Evolutionary conservation across 2,113 vertebrate genomes (phyloP), one percentile per base, ranked within the genome.

Genomic region (Tachycineta bicolor): DNA sequence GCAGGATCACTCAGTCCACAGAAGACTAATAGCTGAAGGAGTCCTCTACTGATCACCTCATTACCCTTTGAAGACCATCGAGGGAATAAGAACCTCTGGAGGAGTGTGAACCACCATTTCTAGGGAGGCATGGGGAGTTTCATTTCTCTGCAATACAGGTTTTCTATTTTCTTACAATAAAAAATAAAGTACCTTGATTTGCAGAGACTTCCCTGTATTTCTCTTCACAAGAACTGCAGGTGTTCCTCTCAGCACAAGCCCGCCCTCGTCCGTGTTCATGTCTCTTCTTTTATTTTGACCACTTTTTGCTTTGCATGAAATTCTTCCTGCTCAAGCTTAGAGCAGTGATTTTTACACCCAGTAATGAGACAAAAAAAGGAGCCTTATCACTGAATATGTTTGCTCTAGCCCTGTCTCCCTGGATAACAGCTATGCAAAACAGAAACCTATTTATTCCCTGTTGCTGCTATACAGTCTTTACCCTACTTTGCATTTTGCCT

Each of bases 1-100:
- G 68, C 76, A 88, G 47, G 64, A 63, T 65, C 34, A 59, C 41
- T 86, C 55, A 79, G 37, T 77, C 47, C 62, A 3, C 3, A 20
- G 60, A 94, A 96, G 78, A 94, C 43, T 67, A 88, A 94, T 74
- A 88, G 84, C 91, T 86, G 63, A 92, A 88, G 78, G 44, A 91
- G 71, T 88, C 50, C 41, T 94, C 89, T 44, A 63, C 53, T 58
- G 70, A 91, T 94, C 78, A 95, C 78, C 75, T 95, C 84, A 74
- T 95, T 96, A 93, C 33, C 60, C 71, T 88, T 44, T 12, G 8
- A 97, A 89, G 79, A 84, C 43, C 21, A 14, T 37, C n/a, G 5
- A 58, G 89, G 83, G 91, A 96, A 74, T 87, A 85, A 79, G 67
- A 95, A 83, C 22, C 70, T 85, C 29, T 46, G n/a, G 63, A 93